Evolutionary conservation across 2,888 invertebrate species (phyloP).

Genomic region (Galerucella calmariensis): DNA sequence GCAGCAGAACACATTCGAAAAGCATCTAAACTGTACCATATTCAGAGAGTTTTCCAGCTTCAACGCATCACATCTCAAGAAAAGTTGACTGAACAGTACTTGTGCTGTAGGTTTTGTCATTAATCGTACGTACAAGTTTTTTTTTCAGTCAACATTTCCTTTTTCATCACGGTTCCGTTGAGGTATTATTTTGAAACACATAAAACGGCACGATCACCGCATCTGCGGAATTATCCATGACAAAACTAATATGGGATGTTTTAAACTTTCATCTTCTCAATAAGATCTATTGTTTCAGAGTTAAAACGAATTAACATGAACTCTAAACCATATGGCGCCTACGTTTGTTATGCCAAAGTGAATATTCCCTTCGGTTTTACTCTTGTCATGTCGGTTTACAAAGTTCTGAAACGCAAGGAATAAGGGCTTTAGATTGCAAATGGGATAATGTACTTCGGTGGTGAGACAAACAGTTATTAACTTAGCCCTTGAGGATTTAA

Average conservation of each 20-base stretch:
- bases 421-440: slow-evolving; percentile 23
- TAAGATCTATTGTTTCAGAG: neutral
- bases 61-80: too few species aligned
- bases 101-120: too few species aligned
- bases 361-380: slow-evolving; percentile 27
- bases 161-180: too few species aligned
- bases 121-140: too few species aligned
- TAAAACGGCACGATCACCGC: too few species aligned
- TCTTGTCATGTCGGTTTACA: slow-evolving; percentile 27
- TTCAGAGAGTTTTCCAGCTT: too few species aligned
- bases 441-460: slow-evolving; percentile 26
- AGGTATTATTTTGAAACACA: too few species aligned
- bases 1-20: too few species aligned
- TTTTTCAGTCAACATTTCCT: too few species aligned
- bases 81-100: too few species aligned
- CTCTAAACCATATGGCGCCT: slow-evolving; percentile 1
- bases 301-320: slow-evolving; percentile 5
- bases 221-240: neutral
- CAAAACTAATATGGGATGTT: neutral
- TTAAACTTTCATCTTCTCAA: neutral
- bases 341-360: slow-evolving; percentile 18
- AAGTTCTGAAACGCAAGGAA: slow-evolving; percentile 16
- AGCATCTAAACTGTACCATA: too few species aligned
- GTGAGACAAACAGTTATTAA: slow-evolving; percentile 25
- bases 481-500: slow-evolving; percentile 11